These are phyloP conservation scores for Graphium colonna DNA, from an alignment of 2,888 invertebrate species.

Conservation along the genomic window DNA sequence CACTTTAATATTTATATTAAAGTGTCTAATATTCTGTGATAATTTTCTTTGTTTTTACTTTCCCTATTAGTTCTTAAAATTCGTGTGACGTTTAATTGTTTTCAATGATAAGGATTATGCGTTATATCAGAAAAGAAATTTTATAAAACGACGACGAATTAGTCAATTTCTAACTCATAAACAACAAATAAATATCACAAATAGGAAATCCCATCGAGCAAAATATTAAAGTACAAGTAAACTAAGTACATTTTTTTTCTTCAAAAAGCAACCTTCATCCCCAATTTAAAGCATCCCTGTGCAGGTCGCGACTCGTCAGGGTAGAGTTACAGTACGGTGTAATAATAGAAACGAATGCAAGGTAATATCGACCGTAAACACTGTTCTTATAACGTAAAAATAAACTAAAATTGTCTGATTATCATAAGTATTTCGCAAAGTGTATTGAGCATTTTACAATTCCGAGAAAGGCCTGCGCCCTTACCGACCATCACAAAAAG, in stretches of 20 bases:
- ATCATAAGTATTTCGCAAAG: slow-evolving; percentile 36
- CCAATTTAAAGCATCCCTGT: slow-evolving; percentile 10
- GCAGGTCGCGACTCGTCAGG: slow-evolving; percentile 29
- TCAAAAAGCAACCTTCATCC: slow-evolving; percentile 3
- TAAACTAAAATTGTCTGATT: slow-evolving; percentile 6
- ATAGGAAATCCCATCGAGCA: neutral
- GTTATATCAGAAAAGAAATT: no score
- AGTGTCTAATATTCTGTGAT: no score
- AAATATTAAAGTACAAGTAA: no score
- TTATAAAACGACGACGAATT: no score
- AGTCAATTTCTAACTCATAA: neutral
- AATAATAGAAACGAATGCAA: slow-evolving; percentile 6
- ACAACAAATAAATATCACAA: neutral
- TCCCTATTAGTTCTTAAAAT: no score
- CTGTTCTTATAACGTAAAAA: slow-evolving; percentile 27
- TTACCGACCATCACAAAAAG: slow-evolving; percentile 51
- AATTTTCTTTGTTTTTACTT: no score
- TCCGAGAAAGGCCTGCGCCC: slow-evolving; percentile 48
- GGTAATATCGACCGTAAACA: slow-evolving; percentile 35
- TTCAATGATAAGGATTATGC: no score
- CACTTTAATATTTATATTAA: no score
- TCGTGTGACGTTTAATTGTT: no score
- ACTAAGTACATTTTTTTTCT: neutral
- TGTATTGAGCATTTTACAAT: slow-evolving; percentile 35
- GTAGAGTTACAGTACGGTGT: slow-evolving; percentile 24